Conservation (phyloP, 2,113 vertebrate genomes). For the Apodemus sylvaticus region DNA sequence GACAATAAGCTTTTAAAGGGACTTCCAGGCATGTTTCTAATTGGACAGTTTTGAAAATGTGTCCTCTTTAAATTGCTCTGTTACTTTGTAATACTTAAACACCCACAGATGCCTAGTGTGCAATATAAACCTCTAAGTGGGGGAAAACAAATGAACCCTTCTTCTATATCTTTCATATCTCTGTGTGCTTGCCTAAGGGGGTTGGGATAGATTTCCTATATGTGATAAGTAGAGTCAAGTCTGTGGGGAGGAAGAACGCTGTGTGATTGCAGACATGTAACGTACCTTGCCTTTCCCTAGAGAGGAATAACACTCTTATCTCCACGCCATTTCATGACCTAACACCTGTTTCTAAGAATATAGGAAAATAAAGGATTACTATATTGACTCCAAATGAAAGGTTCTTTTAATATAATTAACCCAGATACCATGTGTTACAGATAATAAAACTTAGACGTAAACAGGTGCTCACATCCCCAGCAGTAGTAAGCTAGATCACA, state of each 20-base stretch:
- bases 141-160: slow-evolving; percentile 42
- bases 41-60: slow-evolving; percentile 40
- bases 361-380: slow-evolving; percentile 14
- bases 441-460: neutral
- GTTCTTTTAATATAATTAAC: neutral
- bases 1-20: slow-evolving; percentile 39
- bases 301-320: neutral
- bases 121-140: slow-evolving; percentile 48
- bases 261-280: slow-evolving; percentile 45
- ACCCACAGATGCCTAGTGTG: slow-evolving; percentile 46
- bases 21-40: slow-evolving; percentile 9
- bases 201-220: slow-evolving; percentile 67
- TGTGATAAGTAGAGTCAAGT: slow-evolving; percentile 49
- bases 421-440: neutral
- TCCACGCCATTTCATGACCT: slow-evolving; percentile 14
- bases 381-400: slow-evolving; percentile 9
- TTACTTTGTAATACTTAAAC: slow-evolving; percentile 64
- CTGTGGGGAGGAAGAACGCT: slow-evolving; percentile 40
- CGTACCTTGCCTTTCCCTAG: slow-evolving; percentile 21
- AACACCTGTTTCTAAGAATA: slow-evolving; percentile 28
- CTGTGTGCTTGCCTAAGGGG: slow-evolving; percentile 63
- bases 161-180: slow-evolving; percentile 65
- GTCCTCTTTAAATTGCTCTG: neutral
- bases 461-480: neutral
- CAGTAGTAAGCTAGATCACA: neutral